phyloP scores from a whole-genome alignment of 2,113 vertebrate genomes.

The Pardalotus punctatus region DNA sequence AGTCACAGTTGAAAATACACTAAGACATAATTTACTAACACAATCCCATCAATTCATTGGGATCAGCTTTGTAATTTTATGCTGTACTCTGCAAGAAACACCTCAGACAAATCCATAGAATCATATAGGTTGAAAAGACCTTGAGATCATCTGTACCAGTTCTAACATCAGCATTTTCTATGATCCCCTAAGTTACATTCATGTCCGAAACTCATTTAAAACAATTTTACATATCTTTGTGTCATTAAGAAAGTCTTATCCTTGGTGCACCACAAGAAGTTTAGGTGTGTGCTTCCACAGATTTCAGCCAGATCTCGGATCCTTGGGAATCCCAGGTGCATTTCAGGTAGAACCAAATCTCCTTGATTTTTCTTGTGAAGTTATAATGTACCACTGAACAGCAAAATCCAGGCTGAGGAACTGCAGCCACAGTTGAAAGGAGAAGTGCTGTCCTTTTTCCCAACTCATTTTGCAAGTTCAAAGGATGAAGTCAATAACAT shows the following conservation, averaged over 20 bases:
- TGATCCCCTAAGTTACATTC: not conserved
- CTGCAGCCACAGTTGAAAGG: not conserved
- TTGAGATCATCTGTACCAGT: not conserved
- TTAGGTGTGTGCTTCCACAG: not conserved
- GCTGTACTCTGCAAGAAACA: not conserved
- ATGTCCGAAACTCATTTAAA: not conserved
- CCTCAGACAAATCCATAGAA: not conserved
- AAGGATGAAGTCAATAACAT: not conserved
- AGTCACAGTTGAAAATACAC: slow-evolving; percentile 37
- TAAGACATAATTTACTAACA: slow-evolving; percentile 16
- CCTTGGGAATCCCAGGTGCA: not conserved
- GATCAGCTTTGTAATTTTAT: not conserved
- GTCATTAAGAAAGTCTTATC: not conserved
- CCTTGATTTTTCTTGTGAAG: not conserved
- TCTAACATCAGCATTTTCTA: not conserved
- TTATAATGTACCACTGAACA: not conserved
- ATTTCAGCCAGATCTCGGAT: not conserved
- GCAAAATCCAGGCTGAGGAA: not conserved
- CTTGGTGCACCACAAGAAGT: not conserved
- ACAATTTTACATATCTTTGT: not conserved
- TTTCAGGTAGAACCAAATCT: not conserved
- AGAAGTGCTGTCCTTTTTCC: not conserved
- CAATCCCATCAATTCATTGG: not conserved
- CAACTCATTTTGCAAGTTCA: not conserved
- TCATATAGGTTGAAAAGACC: not conserved